Base-by-base conservation (phyloP, 53 echinoderm and acorn worm genomes). In the Mesocentrotus franciscanus region DNA sequence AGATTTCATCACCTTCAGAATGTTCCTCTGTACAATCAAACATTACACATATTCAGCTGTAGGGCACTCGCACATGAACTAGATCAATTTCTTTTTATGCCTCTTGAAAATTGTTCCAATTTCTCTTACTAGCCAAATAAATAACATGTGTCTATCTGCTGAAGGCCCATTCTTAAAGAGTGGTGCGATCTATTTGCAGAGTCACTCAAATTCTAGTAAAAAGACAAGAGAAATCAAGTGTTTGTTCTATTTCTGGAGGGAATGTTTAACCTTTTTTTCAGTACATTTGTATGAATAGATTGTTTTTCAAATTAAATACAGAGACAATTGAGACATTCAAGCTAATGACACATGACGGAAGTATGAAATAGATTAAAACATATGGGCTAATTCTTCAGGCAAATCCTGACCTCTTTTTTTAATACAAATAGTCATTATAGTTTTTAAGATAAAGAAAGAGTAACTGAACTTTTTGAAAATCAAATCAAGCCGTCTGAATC, bases 41-140 rank as follows among this genome's bases (percentile, higher is more conserved):
- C 81, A 81, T 81, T 39, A 81, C 81, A 39, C 81, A 81, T 81
- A 36, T 81, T 81, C 22, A 39, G 17, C 81, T 81, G 81, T 81
- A 81, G 81, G 81, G 81, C 81, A 81, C 81, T 81, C 42, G 7
- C 81, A 81, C 81, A 81, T 39, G 42, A 81, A 81, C 81, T 81
- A 15, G 81, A 39, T 81, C 81, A 16, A 20, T 42, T 20, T 81
- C 81, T 39, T 9, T 39, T 81, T 81, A 42, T 42, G 8, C 81
- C 33, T 8, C 22, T 81, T 81, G 81, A 39, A 81, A 81, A 20
- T 6, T 16, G 81, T 42, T 9, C 81, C 81, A 81, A 29, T 81
- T 81, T 81, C 42, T 81, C 20, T 39, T 81, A 20, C 81, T 81
- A 39, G 9, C 36, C 42, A 81, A 81, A 81, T 81, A 81, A 81